phyloP scores from a whole-genome alignment of 2,888 invertebrate species.

The Dromius quadrimaculatus region DNA sequence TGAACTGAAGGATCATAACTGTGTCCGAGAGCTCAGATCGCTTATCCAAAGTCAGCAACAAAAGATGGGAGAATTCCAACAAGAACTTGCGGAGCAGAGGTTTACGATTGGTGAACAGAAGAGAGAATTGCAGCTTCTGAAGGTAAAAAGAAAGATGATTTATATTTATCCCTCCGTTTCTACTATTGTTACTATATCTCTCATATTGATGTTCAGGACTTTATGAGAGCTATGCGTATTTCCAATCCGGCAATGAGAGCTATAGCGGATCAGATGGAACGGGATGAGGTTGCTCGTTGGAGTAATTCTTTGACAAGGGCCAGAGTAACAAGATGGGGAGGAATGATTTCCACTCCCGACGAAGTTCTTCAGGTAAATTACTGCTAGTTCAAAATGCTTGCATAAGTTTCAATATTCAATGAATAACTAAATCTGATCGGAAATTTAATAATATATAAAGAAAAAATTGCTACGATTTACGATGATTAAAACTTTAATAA shows the following conservation, averaged over 20 bases:
- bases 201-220: constrained; percentile 74
- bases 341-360: constrained; percentile 98
- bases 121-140: constrained; percentile 86
- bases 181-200: background rate
- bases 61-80: constrained; percentile 87
- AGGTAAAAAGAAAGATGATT: constrained; percentile 70
- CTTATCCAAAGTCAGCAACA: constrained; percentile 88
- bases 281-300: constrained; percentile 93
- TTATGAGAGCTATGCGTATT: constrained; percentile 92
- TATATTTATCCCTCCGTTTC: constrained; percentile 14
- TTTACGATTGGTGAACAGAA: constrained; percentile 91
- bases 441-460: no score
- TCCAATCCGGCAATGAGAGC: constrained; percentile 93
- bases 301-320: constrained; percentile 85
- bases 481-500: no score
- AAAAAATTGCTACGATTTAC: no score
- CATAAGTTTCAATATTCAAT: no score
- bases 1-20: constrained; percentile 94
- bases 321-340: constrained; percentile 96
- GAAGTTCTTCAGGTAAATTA: constrained; percentile 91
- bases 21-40: constrained; percentile 87
- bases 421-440: no score
- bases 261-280: constrained; percentile 93
- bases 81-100: constrained; percentile 87
- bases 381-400: no score